These are phyloP conservation scores for Tetrapedia diversipes DNA, from an alignment of 2,888 invertebrate genomes.

Conservation along the genomic window DNA sequence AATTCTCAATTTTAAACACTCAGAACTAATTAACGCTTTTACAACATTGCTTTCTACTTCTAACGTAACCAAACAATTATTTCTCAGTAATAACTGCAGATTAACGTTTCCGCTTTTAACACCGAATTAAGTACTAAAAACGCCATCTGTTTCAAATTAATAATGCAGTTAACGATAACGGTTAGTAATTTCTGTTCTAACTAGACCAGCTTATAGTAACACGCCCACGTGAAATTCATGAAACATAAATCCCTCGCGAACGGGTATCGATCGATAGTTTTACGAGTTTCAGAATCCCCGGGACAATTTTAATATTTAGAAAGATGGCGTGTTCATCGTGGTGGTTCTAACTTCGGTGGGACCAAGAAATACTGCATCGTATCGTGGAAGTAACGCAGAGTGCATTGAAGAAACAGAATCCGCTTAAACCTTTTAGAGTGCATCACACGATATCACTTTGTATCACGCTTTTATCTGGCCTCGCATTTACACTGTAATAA, in stretches of 20 bases:
- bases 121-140: too few relatives aligned
- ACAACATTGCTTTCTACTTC: too few relatives aligned
- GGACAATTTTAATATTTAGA: not conserved
- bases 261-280: not conserved
- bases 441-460: constrained; percentile 13
- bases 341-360: constrained; percentile 3
- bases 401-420: constrained; percentile 22
- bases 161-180: too few relatives aligned
- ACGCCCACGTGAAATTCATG: not conserved
- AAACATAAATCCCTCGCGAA: not conserved
- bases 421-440: constrained; percentile 17
- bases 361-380: not conserved
- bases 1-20: too few relatives aligned
- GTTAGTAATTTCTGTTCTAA: too few relatives aligned
- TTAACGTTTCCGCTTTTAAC: too few relatives aligned
- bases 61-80: too few relatives aligned
- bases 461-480: constrained; percentile 16
- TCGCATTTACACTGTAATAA: constrained; percentile 18
- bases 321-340: not conserved
- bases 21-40: too few relatives aligned
- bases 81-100: too few relatives aligned
- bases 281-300: not conserved
- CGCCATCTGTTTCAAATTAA: not conserved
- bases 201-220: too few relatives aligned
- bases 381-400: constrained; percentile 1